These are phyloP conservation scores for Orestias chungarensis DNA, from an alignment of 2,797 vertebrate species.

Conservation along the genomic window DNA sequence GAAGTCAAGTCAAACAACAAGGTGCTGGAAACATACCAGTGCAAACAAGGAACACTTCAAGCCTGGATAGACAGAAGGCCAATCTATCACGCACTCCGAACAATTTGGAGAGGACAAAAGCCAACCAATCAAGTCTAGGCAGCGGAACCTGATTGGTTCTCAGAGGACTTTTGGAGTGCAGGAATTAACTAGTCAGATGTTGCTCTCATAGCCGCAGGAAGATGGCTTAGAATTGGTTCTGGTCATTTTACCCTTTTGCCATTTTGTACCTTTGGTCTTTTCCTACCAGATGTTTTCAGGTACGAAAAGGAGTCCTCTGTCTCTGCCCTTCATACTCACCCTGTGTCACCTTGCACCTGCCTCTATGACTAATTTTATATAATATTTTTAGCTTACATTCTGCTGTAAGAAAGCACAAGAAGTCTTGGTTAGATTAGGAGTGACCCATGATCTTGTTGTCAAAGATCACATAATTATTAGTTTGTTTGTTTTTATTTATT, in stretches of 20 bases:
- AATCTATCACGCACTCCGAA: slow-evolving; percentile 63
- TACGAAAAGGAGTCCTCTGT: not conserved
- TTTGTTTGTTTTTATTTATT: not conserved
- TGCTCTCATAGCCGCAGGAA: slow-evolving; percentile 62
- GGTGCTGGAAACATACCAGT: slow-evolving; percentile 36
- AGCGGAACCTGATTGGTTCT: slow-evolving; percentile 55
- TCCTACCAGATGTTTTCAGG: not conserved
- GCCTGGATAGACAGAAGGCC: slow-evolving; percentile 75
- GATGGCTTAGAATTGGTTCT: slow-evolving; percentile 22
- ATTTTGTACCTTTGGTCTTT: not conserved
- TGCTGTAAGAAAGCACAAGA: not conserved
- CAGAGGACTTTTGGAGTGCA: not conserved
- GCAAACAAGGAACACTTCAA: slow-evolving; percentile 69
- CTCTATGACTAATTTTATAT: not conserved
- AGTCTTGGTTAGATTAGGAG: not conserved
- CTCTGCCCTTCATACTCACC: not conserved
- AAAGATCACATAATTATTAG: not conserved
- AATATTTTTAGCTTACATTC: not conserved
- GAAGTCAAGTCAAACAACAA: slow-evolving; percentile 61
- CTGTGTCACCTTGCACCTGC: not conserved
- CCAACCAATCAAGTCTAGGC: slow-evolving; percentile 60
- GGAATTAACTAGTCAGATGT: not conserved
- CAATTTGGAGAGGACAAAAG: slow-evolving; percentile 74
- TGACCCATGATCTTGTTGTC: not conserved
- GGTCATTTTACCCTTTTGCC: slow-evolving; percentile 3